These are phyloP conservation scores for Physocephala rufipes DNA, from an alignment of 2,888 invertebrate genomes.

Conservation along the genomic window DNA sequence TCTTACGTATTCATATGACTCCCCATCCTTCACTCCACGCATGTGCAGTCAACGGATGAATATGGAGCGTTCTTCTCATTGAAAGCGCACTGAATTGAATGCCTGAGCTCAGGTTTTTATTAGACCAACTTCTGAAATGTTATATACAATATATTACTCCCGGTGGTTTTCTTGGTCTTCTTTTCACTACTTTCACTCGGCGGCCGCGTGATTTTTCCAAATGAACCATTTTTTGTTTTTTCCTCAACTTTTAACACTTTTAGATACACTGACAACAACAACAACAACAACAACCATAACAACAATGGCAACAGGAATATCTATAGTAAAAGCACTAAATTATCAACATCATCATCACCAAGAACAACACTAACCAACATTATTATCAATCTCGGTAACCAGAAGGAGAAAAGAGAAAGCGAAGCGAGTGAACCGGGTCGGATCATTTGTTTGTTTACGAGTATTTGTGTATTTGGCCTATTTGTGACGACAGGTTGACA, in stretches of 20 bases:
- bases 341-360: neutral
- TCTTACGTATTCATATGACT: constrained; percentile 60
- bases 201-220: neutral
- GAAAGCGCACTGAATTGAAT: too few species aligned
- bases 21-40: constrained; percentile 43
- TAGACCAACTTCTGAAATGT: constrained; percentile 12
- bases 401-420: neutral
- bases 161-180: neutral
- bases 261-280: constrained; percentile 15
- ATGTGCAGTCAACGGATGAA: neutral
- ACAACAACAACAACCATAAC: neutral
- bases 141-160: neutral
- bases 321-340: neutral
- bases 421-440: neutral
- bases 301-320: neutral
- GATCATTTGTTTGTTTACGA: constrained; percentile 7
- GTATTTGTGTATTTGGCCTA: constrained; percentile 36
- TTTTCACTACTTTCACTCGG: neutral
- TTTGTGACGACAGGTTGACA: constrained; percentile 5
- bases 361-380: neutral
- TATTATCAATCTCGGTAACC: too few species aligned
- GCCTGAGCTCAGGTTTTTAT: constrained; percentile 3
- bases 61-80: too few species aligned
- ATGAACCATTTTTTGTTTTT: neutral
- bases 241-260: neutral